These are phyloP conservation scores for Campoletis raptor DNA, from an alignment of 2,888 invertebrate genomes.

Conservation along the genomic window DNA sequence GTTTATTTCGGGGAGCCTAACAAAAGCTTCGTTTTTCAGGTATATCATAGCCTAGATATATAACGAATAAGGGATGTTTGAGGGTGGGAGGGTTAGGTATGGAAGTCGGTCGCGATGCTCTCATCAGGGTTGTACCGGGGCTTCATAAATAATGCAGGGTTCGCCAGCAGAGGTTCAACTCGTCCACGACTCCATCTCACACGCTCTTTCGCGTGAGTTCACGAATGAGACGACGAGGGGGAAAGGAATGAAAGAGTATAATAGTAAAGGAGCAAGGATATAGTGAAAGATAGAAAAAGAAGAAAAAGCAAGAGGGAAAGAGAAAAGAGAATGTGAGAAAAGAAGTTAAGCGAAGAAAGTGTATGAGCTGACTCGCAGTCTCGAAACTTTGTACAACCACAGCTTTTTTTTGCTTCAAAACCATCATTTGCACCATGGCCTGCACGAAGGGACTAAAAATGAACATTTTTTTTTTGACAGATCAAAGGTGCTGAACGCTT, in stretches of 20 bases:
- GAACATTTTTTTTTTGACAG: neutral
- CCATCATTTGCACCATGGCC: slow-evolving; percentile 2
- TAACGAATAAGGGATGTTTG: slow-evolving; percentile 44
- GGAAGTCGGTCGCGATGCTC: slow-evolving; percentile 71
- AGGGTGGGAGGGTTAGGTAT: slow-evolving; percentile 63
- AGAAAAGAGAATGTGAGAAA: slow-evolving; percentile 15
- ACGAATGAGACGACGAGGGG: neutral
- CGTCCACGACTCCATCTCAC: slow-evolving; percentile 71
- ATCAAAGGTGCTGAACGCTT: neutral
- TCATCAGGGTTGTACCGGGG: slow-evolving; percentile 77
- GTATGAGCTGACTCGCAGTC: slow-evolving; percentile 36
- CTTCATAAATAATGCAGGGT: slow-evolving; percentile 83
- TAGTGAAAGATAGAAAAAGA: slow-evolving; percentile 26
- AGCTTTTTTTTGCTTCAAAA: slow-evolving; percentile 25
- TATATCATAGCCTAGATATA: slow-evolving; percentile 55
- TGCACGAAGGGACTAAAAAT: neutral
- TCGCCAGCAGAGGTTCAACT: slow-evolving; percentile 73
- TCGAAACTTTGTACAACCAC: neutral
- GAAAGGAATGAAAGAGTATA: slow-evolving; percentile 42
- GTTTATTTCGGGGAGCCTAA: slow-evolving; percentile 63
- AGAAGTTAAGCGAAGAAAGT: slow-evolving; percentile 17
- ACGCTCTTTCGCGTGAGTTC: slow-evolving; percentile 37
- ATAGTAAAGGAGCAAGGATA: slow-evolving; percentile 58
- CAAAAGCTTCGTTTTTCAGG: slow-evolving; percentile 68
- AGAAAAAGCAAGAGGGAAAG: slow-evolving; percentile 22